These are phyloP conservation scores for Motacilla tschutschensis DNA, from an alignment of 2,113 vertebrate genomes.

Conservation along the genomic window DNA sequence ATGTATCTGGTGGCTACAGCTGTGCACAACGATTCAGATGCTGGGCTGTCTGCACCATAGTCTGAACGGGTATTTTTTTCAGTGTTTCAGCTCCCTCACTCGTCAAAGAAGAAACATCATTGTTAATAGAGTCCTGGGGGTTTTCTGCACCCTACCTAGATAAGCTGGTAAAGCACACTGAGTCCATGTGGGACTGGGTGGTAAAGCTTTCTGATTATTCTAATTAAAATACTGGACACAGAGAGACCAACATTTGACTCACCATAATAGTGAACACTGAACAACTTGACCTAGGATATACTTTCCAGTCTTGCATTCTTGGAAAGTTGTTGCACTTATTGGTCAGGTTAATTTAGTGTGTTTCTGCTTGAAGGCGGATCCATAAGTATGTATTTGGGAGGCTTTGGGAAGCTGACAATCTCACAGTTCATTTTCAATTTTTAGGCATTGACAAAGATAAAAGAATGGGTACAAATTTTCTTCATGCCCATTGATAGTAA, in stretches of 20 bases:
- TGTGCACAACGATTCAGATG: constrained; percentile 8
- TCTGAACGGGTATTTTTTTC: background rate
- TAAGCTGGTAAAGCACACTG: background rate
- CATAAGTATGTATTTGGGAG: background rate
- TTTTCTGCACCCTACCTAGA: background rate
- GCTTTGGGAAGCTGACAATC: background rate
- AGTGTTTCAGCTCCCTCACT: background rate
- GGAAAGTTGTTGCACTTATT: background rate
- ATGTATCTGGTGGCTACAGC: background rate
- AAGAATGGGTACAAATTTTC: background rate
- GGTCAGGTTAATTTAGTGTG: background rate
- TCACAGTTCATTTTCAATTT: background rate
- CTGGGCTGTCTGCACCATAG: background rate
- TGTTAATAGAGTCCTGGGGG: background rate
- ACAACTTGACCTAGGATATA: background rate
- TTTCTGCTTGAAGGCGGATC: background rate
- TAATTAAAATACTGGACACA: background rate
- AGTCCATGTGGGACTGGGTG: background rate
- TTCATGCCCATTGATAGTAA: background rate
- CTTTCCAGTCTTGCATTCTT: background rate
- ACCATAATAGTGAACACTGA: background rate
- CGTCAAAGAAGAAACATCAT: constrained; percentile 24
- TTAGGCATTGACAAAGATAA: background rate
- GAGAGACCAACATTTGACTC: background rate
- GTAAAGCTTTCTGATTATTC: background rate